phyloP scores from a whole-genome alignment of 2,888 invertebrate genomes.

The Chrysolina oricalcia region DNA sequence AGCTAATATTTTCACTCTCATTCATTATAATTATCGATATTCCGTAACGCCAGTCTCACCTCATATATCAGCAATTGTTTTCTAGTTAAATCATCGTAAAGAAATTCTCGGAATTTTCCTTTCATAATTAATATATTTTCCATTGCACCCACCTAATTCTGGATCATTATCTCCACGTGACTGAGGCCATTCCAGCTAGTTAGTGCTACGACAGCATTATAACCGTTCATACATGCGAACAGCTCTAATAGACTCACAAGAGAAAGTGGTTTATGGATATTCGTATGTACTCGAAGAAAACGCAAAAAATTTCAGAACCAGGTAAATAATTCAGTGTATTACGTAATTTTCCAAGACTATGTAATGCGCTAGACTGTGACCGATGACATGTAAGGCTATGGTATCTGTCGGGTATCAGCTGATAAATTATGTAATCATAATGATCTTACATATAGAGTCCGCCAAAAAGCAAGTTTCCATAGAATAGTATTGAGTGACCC shows the following conservation, averaged over 20 bases:
- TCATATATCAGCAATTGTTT: neutral
- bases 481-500: too few species aligned
- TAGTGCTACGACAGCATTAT: neutral
- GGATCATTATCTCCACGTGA: neutral
- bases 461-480: too few species aligned
- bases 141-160: neutral
- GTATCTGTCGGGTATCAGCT: too few species aligned
- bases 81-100: neutral
- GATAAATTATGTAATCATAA: too few species aligned
- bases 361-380: neutral
- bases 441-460: too few species aligned
- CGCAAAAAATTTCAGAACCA: neutral
- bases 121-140: neutral
- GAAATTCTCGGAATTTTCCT: neutral
- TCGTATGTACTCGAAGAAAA: neutral
- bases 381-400: neutral
- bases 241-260: constrained; percentile 7
- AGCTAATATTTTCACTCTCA: too few species aligned
- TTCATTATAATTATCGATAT: neutral
- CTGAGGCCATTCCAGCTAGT: neutral
- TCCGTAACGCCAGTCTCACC: neutral
- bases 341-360: neutral
- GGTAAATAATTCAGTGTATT: neutral
- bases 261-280: neutral
- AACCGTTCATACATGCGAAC: neutral